phyloP scores from a whole-genome alignment of 2,113 vertebrate species.

The Apeltes quadracus region DNA sequence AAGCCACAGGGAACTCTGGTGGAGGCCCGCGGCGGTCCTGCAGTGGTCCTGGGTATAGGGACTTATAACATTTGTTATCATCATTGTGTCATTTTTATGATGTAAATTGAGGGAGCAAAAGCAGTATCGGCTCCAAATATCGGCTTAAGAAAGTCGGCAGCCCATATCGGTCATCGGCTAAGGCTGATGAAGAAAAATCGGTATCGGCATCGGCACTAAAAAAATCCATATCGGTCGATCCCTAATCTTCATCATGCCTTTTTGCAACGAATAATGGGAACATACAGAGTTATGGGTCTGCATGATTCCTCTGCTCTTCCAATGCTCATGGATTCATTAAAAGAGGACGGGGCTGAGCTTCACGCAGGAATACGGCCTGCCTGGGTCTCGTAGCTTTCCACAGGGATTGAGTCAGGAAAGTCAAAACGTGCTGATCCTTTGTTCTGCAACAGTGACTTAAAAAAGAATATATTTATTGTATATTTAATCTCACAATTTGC shows the following conservation, averaged over 20 bases:
- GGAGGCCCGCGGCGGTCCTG: no score
- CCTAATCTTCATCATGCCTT: not conserved
- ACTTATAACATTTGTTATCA: no score
- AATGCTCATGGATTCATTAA: conserved; percentile 52
- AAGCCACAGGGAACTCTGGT: no score
- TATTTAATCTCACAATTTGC: conserved; percentile 55
- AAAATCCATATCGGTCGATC: no score
- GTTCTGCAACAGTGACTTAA: conserved; percentile 52
- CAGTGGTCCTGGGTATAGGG: no score
- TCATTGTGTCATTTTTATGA: no score
- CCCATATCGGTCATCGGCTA: no score
- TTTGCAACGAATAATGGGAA: conserved; percentile 1
- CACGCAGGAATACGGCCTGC: conserved; percentile 8
- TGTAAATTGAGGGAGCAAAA: no score
- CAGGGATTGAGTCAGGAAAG: conserved; percentile 34
- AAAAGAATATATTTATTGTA: conserved; percentile 52
- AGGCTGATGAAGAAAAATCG: no score
- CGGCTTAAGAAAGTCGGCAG: no score
- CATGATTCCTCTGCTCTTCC: conserved; percentile 37
- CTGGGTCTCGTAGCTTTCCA: conserved; percentile 32
- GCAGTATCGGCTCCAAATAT: no score
- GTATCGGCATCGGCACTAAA: no score
- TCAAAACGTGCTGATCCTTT: conserved; percentile 43
- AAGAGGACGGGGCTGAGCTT: not conserved
- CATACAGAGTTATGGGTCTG: conserved; percentile 8